phyloP scores from a whole-genome alignment of 2,888 invertebrate species.

The Coecobrya sp. region DNA sequence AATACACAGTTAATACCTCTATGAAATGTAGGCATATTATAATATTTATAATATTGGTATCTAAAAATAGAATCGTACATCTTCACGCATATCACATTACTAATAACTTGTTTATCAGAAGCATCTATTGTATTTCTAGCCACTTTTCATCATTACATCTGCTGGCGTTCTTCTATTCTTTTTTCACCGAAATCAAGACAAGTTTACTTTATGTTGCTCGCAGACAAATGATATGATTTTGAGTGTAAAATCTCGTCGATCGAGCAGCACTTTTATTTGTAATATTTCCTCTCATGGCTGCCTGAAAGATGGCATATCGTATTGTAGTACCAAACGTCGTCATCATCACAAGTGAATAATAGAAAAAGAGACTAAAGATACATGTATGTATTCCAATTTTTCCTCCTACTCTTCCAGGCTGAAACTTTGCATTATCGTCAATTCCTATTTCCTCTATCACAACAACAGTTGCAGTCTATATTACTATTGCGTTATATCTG shows the following conservation, averaged over 20 bases:
- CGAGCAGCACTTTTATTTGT: conserved; percentile 18
- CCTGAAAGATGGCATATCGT: background rate
- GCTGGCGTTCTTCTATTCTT: background rate
- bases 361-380: no score
- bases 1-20: background rate
- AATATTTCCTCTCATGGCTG: conserved; percentile 24
- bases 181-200: background rate
- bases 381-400: conserved; percentile 11
- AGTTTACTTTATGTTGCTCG: conserved; percentile 50
- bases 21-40: background rate
- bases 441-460: conserved; percentile 7
- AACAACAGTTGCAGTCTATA: conserved; percentile 32
- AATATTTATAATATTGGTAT: background rate
- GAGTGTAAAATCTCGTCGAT: conserved; percentile 68
- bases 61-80: background rate
- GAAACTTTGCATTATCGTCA: conserved; percentile 42
- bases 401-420: conserved; percentile 26
- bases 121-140: background rate
- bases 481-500: background rate
- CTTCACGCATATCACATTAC: background rate
- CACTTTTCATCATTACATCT: conserved; percentile 54
- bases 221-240: conserved; percentile 65
- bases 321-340: conserved; percentile 17
- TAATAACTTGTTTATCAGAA: conserved; percentile 43
- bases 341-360: conserved; percentile 46